phyloP scores from a whole-genome alignment of 1,140 invertebrate species.

The Drosophila leontia region DNA sequence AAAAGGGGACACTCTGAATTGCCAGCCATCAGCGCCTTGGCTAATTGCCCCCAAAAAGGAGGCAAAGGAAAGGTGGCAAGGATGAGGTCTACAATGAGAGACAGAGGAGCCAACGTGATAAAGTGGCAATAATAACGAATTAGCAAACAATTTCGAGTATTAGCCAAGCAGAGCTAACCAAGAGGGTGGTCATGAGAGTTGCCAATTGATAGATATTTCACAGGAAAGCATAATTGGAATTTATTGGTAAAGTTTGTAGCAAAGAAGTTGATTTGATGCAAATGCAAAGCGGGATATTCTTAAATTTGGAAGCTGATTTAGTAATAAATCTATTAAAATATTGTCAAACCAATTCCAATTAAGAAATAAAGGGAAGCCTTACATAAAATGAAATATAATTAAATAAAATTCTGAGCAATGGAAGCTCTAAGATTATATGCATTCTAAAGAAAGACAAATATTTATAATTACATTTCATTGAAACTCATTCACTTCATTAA shows the following conservation, averaged over 20 bases:
- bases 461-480: neutral
- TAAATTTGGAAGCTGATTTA: neutral
- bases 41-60: slow-evolving; percentile 60
- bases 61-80: slow-evolving; percentile 3
- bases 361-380: too few species aligned
- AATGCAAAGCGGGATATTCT: too few species aligned
- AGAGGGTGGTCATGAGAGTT: slow-evolving; percentile 45
- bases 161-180: slow-evolving; percentile 28
- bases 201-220: neutral
- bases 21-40: slow-evolving; percentile 6
- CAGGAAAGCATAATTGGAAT: neutral
- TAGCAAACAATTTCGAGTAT: slow-evolving; percentile 76
- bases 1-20: slow-evolving; percentile 23
- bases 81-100: neutral
- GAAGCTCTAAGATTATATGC: neutral
- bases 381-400: too few species aligned
- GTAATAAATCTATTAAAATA: neutral
- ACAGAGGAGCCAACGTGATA: slow-evolving; percentile 13
- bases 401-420: neutral
- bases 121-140: slow-evolving; percentile 78
- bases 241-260: neutral
- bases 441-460: neutral
- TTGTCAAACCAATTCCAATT: neutral
- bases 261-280: too few species aligned
- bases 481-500: neutral